Conservation (phyloP, 2,797 vertebrate species). For the Xenentodon cancila region DNA sequence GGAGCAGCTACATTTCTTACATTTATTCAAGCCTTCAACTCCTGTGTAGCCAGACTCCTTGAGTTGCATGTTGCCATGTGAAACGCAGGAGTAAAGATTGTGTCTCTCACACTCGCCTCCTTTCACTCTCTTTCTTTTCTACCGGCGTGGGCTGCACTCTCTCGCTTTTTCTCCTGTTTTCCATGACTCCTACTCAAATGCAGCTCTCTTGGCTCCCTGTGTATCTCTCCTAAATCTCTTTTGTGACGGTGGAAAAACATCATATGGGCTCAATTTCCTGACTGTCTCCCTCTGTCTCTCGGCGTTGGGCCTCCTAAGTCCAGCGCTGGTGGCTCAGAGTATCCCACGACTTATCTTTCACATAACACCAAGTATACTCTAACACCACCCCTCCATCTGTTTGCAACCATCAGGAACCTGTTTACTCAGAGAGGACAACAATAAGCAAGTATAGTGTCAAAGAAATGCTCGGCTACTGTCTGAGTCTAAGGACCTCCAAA, state of each 20-base stretch:
- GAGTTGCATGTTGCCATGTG: conserved; percentile 53
- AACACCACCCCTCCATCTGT: conserved; percentile 13
- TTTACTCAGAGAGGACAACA: conserved; percentile 39
- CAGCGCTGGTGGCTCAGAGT: conserved; percentile 70
- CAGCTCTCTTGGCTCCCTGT: conserved; percentile 72
- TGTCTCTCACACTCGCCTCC: conserved; percentile 54
- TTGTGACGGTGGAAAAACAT: conserved; percentile 83
- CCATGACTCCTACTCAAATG: conserved; percentile 77
- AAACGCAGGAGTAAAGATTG: conserved; percentile 57
- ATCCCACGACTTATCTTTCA: conserved; percentile 68
- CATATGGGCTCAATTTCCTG: conserved; percentile 84
- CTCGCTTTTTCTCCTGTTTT: conserved; percentile 73
- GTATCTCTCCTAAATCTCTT: conserved; percentile 77
- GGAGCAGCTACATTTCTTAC: conserved; percentile 28
- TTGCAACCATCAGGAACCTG: conserved; percentile 31
- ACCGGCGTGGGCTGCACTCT: conserved; percentile 57
- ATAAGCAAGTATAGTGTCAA: too few relatives aligned
- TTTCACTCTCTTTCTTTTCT: conserved; percentile 44
- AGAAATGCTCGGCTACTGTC: conserved; percentile 29
- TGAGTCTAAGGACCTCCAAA: too few relatives aligned
- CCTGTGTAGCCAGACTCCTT: conserved; percentile 19
- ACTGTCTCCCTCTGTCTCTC: conserved; percentile 68
- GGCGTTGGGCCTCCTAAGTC: conserved; percentile 70
- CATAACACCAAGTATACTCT: conserved; percentile 70
- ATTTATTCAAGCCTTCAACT: conserved; percentile 45